Evolutionary conservation across 2,888 invertebrate genomes (phyloP).

Genomic region (Polydrusus tereticollis): DNA sequence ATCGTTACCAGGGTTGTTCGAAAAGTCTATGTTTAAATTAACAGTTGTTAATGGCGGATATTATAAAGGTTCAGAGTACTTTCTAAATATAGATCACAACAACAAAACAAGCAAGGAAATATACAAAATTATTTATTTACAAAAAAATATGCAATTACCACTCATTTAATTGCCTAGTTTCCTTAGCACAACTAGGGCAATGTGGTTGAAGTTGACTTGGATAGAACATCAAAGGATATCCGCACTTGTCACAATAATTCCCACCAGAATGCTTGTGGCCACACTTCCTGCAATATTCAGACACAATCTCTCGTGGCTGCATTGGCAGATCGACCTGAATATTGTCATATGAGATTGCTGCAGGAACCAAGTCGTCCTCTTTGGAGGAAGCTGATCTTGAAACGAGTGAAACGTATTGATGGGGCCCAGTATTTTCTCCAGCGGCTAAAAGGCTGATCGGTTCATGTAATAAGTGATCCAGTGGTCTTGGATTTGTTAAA

Average conservation of each 20-base stretch:
- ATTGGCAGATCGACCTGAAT: neutral
- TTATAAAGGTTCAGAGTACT: too few species aligned
- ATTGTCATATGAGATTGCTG: neutral
- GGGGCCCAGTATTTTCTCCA: neutral
- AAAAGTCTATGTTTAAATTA: too few species aligned
- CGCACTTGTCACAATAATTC: conserved; percentile 24
- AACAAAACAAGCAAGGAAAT: neutral
- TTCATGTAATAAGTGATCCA: too few species aligned
- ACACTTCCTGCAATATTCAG: conserved; percentile 7
- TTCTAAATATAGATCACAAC: neutral
- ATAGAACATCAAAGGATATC: neutral
- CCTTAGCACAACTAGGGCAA: neutral
- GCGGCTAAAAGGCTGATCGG: neutral
- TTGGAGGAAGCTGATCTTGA: too few species aligned
- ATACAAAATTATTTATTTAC: neutral
- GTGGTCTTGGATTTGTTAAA: too few species aligned
- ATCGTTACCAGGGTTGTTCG: too few species aligned
- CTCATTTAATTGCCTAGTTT: conserved; percentile 7
- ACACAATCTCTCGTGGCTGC: too few species aligned
- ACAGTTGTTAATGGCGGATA: too few species aligned
- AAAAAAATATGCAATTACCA: neutral
- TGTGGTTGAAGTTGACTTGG: too few species aligned
- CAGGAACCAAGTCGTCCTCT: neutral
- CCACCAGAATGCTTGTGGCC: conserved; percentile 10
- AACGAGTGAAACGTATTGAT: neutral